Base-by-base conservation (phyloP, 1,140 invertebrate genomes). In the Helicoverpa armigera region DNA sequence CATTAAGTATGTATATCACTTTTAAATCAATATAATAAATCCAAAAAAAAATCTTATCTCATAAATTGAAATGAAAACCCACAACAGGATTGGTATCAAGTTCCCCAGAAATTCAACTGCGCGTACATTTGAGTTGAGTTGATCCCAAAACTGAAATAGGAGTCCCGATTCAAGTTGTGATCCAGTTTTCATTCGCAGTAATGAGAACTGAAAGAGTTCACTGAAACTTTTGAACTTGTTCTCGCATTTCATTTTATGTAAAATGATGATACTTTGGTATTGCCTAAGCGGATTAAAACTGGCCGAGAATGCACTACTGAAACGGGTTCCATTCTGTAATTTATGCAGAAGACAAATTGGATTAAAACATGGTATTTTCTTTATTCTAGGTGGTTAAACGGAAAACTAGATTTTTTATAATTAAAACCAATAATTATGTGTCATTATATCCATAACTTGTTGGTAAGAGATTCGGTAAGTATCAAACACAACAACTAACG, bases 181-280 rank as follows among this genome's bases (percentile, higher is more conserved):
- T 48, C 18, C 23, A 48, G 43, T 14, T 76, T 63, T 18, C 23
- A 76, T 76, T 76, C 29, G n/a, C 70, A 14, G 12, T 63, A 76
- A 76, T 51, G 73, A 76, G 43, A 63, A 63, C 73, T 50, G 73
- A 76, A 63, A 51, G 73, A 60, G 43, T 61, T 51, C 23, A n/a
- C 23, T 18, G 48, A 51, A 76, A 76, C 73, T 76, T 63, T 75
- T 63, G 10, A 76, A 61, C 31, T 61, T 43, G 50, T n/a, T 75
- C 56, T 76, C 73, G 61, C 51, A 76, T 76, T 76, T 76, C 73
- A 61, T 76, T 76, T 61, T 61, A 12, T 63, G 73, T 23, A 76
- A 61, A 2, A 48, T 61, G 73, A 73, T 51, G 73, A 14, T 60
- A 35, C 48, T 76, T 53, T 13, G 50, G 31, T 61, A 73, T 56